A percentile compares a stretch with the other conserved stretches of the same genome.
phyloP scores from a whole-genome alignment of 2,113 vertebrate genomes.

The Rhynchopsitta pachyrhyncha region DNA sequence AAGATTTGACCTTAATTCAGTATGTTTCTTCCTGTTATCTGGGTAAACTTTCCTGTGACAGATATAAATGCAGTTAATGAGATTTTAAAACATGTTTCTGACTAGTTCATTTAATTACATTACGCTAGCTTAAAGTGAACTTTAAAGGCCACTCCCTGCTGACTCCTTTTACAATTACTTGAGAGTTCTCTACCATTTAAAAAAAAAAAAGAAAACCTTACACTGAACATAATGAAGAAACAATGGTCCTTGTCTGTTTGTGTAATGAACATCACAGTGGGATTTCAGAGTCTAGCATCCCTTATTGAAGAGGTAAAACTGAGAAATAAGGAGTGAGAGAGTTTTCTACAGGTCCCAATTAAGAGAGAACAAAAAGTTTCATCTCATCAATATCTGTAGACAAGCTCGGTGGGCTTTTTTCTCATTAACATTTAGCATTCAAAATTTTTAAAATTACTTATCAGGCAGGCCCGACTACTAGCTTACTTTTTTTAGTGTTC shows the following conservation, averaged over 20 bases:
- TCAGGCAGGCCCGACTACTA: not conserved
- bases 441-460: not conserved
- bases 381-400: not conserved
- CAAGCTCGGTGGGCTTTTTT: not conserved
- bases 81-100: not conserved
- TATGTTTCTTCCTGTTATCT: not conserved
- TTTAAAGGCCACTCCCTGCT: constrained; percentile 14
- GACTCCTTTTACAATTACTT: not conserved
- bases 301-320: not conserved
- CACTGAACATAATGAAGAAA: not conserved
- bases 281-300: not conserved
- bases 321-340: not conserved
- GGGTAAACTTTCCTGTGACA: not conserved
- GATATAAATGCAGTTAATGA: constrained; percentile 35
- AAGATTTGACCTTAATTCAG: not conserved
- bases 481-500: not conserved
- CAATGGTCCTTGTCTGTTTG: not conserved
- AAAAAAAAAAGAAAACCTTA: not conserved
- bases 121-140: not conserved
- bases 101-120: not conserved
- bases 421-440: not conserved
- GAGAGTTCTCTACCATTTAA: not conserved
- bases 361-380: not conserved
- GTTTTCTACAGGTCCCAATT: not conserved
- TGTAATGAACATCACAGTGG: not conserved